Evolutionary conservation across 37 sponge, comb jelly and placozoan species (phyloP).

Genomic region (Beroe ovata): DNA sequence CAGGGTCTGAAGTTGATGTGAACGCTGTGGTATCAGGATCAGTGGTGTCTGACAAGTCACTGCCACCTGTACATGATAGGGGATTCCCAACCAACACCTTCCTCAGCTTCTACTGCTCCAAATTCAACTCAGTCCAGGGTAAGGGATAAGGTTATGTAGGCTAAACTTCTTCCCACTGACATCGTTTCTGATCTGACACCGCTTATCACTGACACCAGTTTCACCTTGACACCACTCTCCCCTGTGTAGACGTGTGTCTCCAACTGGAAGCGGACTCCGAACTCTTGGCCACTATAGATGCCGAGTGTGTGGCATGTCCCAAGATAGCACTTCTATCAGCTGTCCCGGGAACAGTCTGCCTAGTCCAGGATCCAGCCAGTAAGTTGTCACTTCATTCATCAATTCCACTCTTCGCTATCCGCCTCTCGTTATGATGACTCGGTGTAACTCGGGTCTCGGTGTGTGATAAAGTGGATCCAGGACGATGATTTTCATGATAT

Average conservation of each 20-base stretch:
- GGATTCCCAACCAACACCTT: conserved; percentile 29
- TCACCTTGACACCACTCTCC: no score
- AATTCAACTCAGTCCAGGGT: background rate
- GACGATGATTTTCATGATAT: no score
- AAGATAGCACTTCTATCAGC: background rate
- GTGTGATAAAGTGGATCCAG: no score
- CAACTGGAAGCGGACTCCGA: conserved; percentile 27
- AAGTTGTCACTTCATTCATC: background rate
- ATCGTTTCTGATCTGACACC: background rate
- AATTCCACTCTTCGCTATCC: background rate
- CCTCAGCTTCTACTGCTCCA: conserved; percentile 28
- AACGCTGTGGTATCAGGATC: background rate
- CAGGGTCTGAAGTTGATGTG: background rate
- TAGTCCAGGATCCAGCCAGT: background rate
- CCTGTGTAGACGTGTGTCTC: background rate
- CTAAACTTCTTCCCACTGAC: background rate
- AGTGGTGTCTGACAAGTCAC: background rate
- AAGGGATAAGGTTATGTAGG: background rate
- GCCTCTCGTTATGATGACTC: background rate
- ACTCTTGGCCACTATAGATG: background rate
- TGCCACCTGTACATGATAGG: background rate
- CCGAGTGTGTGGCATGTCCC: background rate
- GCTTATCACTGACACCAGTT: no score
- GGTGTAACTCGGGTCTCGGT: no score
- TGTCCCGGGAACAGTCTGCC: conserved; percentile 2